Base-by-base conservation (phyloP, 2,888 invertebrate species). In the Lacanobia wlatinum region DNA sequence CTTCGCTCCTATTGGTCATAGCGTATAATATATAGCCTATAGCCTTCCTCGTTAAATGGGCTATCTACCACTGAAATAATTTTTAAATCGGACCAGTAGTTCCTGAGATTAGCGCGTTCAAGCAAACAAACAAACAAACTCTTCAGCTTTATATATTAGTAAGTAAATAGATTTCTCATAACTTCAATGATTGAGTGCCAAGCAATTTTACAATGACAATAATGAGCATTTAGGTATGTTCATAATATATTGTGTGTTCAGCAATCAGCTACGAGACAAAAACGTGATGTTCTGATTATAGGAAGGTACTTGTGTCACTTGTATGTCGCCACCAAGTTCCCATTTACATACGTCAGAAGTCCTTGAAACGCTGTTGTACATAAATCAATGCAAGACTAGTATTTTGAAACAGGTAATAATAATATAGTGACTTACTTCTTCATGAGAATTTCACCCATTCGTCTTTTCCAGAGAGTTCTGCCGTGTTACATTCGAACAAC, bases 221-320 rank as follows among this genome's bases (percentile, higher is more conserved):
- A 53, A 55, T 21, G 53, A 70, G 14, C 18, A 40, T 38, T 64
- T 40, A 40, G n/a, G 40, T 69, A 69, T 53, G 43, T 2, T 2
- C 28, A 16, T 58, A 12, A n/a, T 52, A 48, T 52, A 16, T n/a
- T 53, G 43, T 53, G 63, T 23, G 28, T 46, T 55, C 18, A 75
- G 40, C 38, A 38, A 65, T 48, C 38, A 40, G 28, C 46, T 53
- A 48, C 64, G 34, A 23, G 73, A 62, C 16, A 38, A 18, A 62
- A 63, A 74, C 75, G 72, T 75, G 65, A 64, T 55, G 28, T 38
- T 21, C 23, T 40, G 46, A 53, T 63, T 74, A 63, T 43, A 43
- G 70, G 38, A 56, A 43, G 4, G 5, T 55, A 55, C 34, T 34
- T 34, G 6, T 34, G 34, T 34, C 6, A 34, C n/a, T n/a, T 73